Evolutionary conservation across 2,888 invertebrate genomes (phyloP), one percentile per base, ranked within the genome.

Genomic region (Sepiola atlantica): DNA sequence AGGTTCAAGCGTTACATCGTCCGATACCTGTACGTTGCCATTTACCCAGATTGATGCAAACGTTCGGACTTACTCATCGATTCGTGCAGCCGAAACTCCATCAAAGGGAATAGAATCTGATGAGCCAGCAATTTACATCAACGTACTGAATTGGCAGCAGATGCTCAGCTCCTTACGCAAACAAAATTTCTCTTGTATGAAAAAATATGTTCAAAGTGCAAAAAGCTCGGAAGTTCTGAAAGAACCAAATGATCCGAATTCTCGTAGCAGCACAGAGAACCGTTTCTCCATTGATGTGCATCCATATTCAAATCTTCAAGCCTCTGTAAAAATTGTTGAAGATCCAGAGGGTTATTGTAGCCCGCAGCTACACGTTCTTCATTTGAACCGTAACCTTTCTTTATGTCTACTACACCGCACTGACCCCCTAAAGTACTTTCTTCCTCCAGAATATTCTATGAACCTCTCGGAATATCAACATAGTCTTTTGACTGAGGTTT

Each of bases 91-190:
- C 20, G 35, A 61, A 28, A 94, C 92, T 45, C 32, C 92, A n/a
- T 61, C 90, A 0, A 91, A 95, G 54, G 95, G 96, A 94, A 95
- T 97, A 32, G 96, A 96, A 94, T 96, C 96, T 6, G 95, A 96
- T 95, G 93, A 95, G 91, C 96, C 96, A 94, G 95, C 96, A 32
- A 95, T 95, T 94, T 95, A 95, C 94, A 95, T 97, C 61, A 96
- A 96, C 45, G 95, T 96, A 18, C 95, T 95, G 92, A 95, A 96
- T 24, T 97, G 97, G 97, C 96, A 96, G 95, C 95, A 95, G 55
- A 93, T 97, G 24, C 95, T 97, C 16, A 95, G 95, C 45, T 96
- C 96, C 12, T 95, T 96, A 16, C 94, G 96, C 90, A 96, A 96
- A 91, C 95, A 95, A 92, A 95, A 96, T 93, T 94, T 94, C n/a